phyloP scores from a whole-genome alignment of 2,113 vertebrate genomes.

The Serinus canaria region DNA sequence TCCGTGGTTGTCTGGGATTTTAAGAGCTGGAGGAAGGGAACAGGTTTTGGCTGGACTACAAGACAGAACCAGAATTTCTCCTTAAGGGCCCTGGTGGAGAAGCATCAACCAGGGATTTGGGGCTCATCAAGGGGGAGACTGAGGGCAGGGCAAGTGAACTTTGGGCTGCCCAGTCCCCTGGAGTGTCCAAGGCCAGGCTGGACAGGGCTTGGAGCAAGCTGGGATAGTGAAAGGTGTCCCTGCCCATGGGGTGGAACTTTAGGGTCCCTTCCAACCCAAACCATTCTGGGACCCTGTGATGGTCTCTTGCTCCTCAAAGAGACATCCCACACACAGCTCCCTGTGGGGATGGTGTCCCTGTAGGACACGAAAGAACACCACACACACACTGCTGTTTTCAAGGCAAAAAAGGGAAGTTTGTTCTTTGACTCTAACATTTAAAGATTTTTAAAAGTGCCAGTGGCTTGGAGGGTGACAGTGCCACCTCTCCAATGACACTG shows the following conservation, averaged over 20 bases:
- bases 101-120: neutral
- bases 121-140: neutral
- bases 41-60: neutral
- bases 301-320: neutral
- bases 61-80: neutral
- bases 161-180: neutral
- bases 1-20: neutral
- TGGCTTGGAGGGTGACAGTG: no score
- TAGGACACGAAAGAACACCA: no score
- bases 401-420: no score
- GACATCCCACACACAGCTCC: accelerated
- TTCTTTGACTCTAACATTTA: no score
- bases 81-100: neutral
- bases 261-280: neutral
- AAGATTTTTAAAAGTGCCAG: no score
- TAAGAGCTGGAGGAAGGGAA: neutral
- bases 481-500: no score
- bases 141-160: neutral
- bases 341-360: neutral
- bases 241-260: neutral
- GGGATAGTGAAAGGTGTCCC: neutral
- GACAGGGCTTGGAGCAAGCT: neutral
- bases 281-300: neutral
- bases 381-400: no score
- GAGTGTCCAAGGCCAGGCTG: neutral